Conservation (phyloP, 1,140 invertebrate species). For the Rhagoletis pomonella region DNA sequence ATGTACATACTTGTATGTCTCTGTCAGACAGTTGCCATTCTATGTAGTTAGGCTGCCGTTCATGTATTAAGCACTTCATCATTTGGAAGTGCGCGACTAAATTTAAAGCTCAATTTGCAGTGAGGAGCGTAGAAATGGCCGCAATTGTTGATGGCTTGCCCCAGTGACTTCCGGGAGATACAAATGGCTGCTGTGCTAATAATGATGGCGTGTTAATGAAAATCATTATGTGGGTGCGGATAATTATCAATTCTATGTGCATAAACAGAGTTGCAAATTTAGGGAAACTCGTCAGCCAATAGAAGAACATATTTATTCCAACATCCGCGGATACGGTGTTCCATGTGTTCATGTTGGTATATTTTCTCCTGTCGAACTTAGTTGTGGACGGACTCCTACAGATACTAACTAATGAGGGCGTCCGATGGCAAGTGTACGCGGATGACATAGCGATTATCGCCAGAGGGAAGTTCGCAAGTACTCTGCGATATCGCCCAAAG, state of each 20-base stretch:
- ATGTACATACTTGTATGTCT: neutral
- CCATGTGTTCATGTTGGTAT: too few relatives aligned
- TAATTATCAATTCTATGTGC: neutral
- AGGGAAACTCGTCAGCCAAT: too few relatives aligned
- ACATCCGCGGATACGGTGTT: too few relatives aligned
- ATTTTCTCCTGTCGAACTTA: too few relatives aligned
- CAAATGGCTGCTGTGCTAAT: neutral
- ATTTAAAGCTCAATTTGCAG: conserved; percentile 48
- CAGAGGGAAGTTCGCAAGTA: too few relatives aligned
- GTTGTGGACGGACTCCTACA: too few relatives aligned
- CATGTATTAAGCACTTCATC: conserved; percentile 48
- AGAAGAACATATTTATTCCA: too few relatives aligned
- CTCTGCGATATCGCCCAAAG: too few relatives aligned
- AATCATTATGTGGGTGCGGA: neutral
- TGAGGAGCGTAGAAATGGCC: conserved; percentile 36
- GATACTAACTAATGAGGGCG: too few relatives aligned
- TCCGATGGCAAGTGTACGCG: too few relatives aligned
- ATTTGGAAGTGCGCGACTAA: conserved; percentile 46
- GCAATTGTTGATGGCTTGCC: conserved; percentile 21
- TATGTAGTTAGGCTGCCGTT: neutral
- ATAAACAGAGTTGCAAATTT: too few relatives aligned
- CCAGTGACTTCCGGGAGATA: neutral
- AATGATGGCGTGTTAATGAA: neutral
- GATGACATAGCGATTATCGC: too few relatives aligned
- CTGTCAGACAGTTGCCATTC: neutral